A percentile compares a stretch with the other conserved stretches of the same genome.
Evolutionary conservation across 1,140 invertebrate species (phyloP).

Genomic region (Anastrepha obliqua): DNA sequence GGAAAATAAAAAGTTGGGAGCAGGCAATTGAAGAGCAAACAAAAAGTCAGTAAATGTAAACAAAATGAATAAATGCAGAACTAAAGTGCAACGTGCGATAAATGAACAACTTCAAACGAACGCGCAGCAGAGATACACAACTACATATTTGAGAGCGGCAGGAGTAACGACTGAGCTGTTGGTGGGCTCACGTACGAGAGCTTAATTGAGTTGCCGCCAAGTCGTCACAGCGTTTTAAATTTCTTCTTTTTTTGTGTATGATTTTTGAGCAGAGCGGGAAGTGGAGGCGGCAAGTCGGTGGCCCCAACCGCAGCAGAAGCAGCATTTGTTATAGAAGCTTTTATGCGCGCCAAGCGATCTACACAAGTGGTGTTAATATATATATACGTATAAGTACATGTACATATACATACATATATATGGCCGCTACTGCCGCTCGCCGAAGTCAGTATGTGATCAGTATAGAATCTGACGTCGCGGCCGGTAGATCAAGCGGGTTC

Average conservation of each 20-base stretch:
- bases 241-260: neutral
- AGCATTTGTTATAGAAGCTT: neutral
- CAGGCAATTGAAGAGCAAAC: neutral
- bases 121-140: neutral
- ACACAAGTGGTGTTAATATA: neutral
- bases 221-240: neutral
- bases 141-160: neutral
- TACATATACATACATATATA: neutral
- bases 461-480: slow-evolving; percentile 33
- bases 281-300: neutral
- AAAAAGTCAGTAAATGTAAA: slow-evolving; percentile 41
- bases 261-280: neutral
- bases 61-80: slow-evolving; percentile 42
- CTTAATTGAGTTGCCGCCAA: neutral
- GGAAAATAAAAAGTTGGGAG: too few species aligned
- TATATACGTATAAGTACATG: too few species aligned
- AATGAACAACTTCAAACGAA: slow-evolving; percentile 32
- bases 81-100: slow-evolving; percentile 29
- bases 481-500: slow-evolving; percentile 18
- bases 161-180: neutral
- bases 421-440: neutral
- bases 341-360: slow-evolving; percentile 29
- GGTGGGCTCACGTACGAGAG: neutral
- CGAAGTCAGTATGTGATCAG: slow-evolving; percentile 33
- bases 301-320: neutral